Conservation (phyloP, 2,888 invertebrate genomes). For the Caenorhabditis panamensis region DNA sequence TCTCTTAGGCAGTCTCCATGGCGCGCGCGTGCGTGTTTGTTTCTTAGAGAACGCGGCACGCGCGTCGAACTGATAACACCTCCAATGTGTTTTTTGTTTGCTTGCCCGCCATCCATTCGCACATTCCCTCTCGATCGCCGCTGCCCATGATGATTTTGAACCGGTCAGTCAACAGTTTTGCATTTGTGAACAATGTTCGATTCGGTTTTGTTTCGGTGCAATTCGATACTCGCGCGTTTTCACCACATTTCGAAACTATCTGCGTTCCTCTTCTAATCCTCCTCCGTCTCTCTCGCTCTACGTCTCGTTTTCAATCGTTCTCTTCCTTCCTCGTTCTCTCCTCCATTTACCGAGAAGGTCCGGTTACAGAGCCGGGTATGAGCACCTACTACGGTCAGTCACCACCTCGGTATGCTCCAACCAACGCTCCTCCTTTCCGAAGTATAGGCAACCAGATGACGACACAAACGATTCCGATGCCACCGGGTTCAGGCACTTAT, state of each 20-base stretch:
- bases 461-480: neutral
- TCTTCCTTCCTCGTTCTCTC: neutral
- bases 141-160: neutral
- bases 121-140: neutral
- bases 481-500: neutral
- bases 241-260: slow-evolving; percentile 2
- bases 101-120: neutral
- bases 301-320: no score
- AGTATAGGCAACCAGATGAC: slow-evolving; percentile 20
- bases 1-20: slow-evolving; percentile 13
- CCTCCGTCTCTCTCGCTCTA: slow-evolving; percentile 13
- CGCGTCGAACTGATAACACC: slow-evolving; percentile 5
- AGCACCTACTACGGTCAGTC: neutral
- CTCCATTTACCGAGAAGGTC: neutral
- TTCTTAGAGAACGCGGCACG: neutral
- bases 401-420: neutral
- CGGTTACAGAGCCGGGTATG: slow-evolving; percentile 22
- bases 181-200: no score
- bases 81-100: neutral
- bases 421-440: slow-evolving; percentile 2
- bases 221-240: neutral
- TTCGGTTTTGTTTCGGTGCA: slow-evolving; percentile 5
- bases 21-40: slow-evolving; percentile 9
- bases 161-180: no score
- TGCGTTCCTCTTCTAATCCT: neutral